A percentile compares a stretch with the other conserved stretches of the same genome.
phyloP scores from a whole-genome alignment of 2,888 invertebrate species.

The Athalia rosae region DNA sequence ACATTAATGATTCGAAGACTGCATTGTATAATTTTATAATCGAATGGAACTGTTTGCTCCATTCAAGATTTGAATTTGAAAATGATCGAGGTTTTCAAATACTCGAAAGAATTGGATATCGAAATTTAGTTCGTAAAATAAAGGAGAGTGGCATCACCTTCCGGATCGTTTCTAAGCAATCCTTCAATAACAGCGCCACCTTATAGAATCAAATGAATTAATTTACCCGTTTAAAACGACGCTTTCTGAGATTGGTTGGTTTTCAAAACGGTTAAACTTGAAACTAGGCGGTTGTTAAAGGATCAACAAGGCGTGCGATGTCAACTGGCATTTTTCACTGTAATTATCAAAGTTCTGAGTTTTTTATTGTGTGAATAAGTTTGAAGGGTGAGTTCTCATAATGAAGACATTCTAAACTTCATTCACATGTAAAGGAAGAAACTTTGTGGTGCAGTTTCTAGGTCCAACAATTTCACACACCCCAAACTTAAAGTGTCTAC shows the following conservation, averaged over 20 bases:
- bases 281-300: conserved; percentile 6
- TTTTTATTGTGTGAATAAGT: not conserved
- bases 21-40: no score
- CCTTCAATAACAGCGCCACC: not conserved
- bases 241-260: conserved; percentile 14
- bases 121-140: no score
- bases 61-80: no score
- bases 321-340: conserved; percentile 5
- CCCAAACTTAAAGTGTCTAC: not conserved
- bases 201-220: not conserved
- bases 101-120: no score
- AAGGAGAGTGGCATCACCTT: no score
- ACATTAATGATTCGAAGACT: no score
- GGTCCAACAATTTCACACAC: not conserved
- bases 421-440: not conserved
- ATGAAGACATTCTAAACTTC: not conserved
- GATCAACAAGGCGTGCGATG: conserved; percentile 23
- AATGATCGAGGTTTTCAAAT: no score
- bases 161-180: no score
- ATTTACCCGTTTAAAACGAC: not conserved
- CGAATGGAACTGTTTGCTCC: no score
- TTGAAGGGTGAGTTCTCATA: not conserved
- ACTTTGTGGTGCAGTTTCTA: not conserved
- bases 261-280: conserved; percentile 25
- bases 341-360: not conserved